Conservation (phyloP, 2,113 vertebrate genomes). For the Hemichromis elongatus region DNA sequence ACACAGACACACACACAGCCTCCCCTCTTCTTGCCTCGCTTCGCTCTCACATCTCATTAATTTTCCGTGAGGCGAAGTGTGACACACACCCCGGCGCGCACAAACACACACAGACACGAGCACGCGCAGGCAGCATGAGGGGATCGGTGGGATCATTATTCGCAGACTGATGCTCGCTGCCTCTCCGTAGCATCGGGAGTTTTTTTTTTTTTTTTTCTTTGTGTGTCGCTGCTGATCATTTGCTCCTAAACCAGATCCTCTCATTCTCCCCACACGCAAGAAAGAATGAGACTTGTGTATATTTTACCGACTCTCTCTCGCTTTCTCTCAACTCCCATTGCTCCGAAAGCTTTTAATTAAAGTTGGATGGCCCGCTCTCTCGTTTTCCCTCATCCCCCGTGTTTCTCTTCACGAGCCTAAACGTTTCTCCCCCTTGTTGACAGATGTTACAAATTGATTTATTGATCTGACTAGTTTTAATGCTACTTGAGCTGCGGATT, state of each 20-base stretch:
- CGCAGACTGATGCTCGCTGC: slow-evolving; percentile 63
- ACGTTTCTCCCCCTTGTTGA: slow-evolving; percentile 15
- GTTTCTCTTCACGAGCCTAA: slow-evolving; percentile 14
- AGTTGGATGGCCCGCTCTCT: slow-evolving; percentile 41
- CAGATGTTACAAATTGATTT: slow-evolving; percentile 63
- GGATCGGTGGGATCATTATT: slow-evolving; percentile 64
- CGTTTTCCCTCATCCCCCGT: slow-evolving; percentile 1
- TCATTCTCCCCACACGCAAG: background rate
- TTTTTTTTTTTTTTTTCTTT: slow-evolving; percentile 26
- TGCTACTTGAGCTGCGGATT: slow-evolving; percentile 19
- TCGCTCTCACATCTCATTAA: slow-evolving; percentile 72
- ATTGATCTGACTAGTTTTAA: slow-evolving; percentile 52
- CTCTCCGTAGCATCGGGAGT: slow-evolving; percentile 44
- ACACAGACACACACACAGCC: too few relatives aligned
- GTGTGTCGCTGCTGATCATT: slow-evolving; percentile 40
- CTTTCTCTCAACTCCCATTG: slow-evolving; percentile 20
- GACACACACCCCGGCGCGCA: slow-evolving; percentile 41
- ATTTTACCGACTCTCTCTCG: background rate
- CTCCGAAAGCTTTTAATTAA: slow-evolving; percentile 57
- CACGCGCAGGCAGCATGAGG: slow-evolving; percentile 45
- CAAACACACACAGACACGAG: background rate
- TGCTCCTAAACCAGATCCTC: slow-evolving; percentile 29
- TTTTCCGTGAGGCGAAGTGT: slow-evolving; percentile 71
- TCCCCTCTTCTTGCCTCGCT: slow-evolving; percentile 45
- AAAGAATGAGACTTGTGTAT: background rate